Conservation (phyloP, 30 jellyfish, hydroid and myxozoan genomes). For the Euphysa ruthae region DNA sequence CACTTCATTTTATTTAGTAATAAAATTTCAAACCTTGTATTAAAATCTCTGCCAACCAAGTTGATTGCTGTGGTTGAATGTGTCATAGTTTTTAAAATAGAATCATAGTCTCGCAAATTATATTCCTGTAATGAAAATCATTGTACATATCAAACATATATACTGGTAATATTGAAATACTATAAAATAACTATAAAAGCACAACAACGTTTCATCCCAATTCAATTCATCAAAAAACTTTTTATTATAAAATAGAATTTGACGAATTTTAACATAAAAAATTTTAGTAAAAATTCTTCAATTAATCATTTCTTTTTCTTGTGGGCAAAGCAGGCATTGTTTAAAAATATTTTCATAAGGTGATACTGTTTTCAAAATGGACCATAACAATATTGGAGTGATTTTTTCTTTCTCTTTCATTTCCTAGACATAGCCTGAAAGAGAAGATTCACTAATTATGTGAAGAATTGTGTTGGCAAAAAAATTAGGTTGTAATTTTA, state of each 20-base stretch:
- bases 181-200: too few relatives aligned
- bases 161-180: background rate
- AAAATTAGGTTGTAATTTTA: too few relatives aligned
- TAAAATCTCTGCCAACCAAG: constrained; percentile 64
- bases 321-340: too few relatives aligned
- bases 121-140: constrained; percentile 34
- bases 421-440: too few relatives aligned
- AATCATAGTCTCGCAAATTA: constrained; percentile 62
- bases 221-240: too few relatives aligned
- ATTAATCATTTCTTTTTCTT: background rate
- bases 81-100: constrained; percentile 56
- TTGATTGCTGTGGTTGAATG: constrained; percentile 79
- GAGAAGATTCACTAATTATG: too few relatives aligned
- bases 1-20: background rate
- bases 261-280: background rate
- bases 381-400: too few relatives aligned
- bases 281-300: background rate
- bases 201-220: too few relatives aligned
- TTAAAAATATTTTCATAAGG: too few relatives aligned
- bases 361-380: too few relatives aligned
- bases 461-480: too few relatives aligned
- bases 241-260: background rate
- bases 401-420: too few relatives aligned
- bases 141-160: background rate
- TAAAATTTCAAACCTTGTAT: constrained; percentile 51